Percentiles rank a stretch among this genome's conserved stretches.
Conservation (phyloP, 2,797 vertebrate genomes). For the Emys orbicularis region DNA sequence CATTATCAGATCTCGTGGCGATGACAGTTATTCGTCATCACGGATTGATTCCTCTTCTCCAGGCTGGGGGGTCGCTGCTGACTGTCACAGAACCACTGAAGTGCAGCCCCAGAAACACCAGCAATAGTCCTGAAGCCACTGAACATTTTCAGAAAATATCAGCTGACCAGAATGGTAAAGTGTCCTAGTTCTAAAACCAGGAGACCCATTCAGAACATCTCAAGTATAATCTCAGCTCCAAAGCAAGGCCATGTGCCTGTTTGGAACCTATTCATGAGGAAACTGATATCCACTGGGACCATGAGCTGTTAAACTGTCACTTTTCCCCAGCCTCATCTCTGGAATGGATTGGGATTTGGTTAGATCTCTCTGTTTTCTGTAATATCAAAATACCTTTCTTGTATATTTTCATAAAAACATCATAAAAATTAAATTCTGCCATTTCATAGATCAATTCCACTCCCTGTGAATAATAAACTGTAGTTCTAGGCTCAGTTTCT, state of each 20-base stretch:
- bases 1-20: not conserved
- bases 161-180: not conserved
- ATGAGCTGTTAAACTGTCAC: not conserved
- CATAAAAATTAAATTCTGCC: not conserved
- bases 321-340: not conserved
- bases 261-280: not conserved
- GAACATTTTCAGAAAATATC: not conserved
- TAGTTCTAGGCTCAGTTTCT: not conserved
- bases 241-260: not conserved
- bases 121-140: fast-evolving
- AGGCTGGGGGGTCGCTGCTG: not conserved
- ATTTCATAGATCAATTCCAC: not conserved
- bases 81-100: not conserved
- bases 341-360: not conserved
- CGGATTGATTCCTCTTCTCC: not conserved
- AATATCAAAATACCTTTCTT: not conserved
- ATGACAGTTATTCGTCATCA: not conserved
- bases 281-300: not conserved
- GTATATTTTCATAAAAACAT: not conserved
- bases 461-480: not conserved
- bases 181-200: not conserved
- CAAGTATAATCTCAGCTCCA: not conserved
- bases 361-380: not conserved
- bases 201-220: not conserved
- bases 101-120: not conserved